These are phyloP conservation scores for Hypercompe scribonia DNA, from an alignment of 2,888 invertebrate species.

Conservation along the genomic window DNA sequence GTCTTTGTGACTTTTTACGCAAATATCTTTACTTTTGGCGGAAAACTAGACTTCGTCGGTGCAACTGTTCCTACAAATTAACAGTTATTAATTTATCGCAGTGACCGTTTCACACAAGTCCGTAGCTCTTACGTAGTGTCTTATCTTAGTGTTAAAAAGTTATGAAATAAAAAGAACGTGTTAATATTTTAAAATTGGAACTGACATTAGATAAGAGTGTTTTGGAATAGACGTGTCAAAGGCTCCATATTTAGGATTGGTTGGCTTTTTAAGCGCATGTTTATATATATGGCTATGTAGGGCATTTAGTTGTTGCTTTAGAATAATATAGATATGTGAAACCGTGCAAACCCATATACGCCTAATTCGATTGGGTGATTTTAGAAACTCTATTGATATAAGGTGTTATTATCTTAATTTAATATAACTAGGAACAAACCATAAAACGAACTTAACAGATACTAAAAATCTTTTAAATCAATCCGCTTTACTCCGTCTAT, in stretches of 20 bases:
- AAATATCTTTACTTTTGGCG: slow-evolving; percentile 30
- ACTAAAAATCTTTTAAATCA: no score
- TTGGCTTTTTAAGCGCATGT: neutral
- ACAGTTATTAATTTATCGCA: slow-evolving; percentile 24
- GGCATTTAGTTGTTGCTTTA: neutral
- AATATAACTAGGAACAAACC: neutral
- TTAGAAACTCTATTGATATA: neutral
- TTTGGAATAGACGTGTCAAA: slow-evolving; percentile 9
- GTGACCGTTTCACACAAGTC: slow-evolving; percentile 13
- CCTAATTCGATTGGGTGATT: neutral
- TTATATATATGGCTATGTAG: slow-evolving; percentile 20
- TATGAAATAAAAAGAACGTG: neutral
- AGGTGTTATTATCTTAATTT: neutral
- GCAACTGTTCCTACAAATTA: neutral
- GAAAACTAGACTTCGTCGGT: slow-evolving; percentile 37
- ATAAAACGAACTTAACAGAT: no score
- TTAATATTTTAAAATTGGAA: slow-evolving; percentile 5
- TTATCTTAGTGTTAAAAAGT: neutral
- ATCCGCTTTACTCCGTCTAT: neutral
- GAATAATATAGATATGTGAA: neutral
- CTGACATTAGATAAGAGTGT: neutral
- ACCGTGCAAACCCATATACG: neutral
- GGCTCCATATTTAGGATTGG: neutral
- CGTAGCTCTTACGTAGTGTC: slow-evolving; percentile 12
- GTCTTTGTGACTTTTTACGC: slow-evolving; percentile 28